phyloP scores from a whole-genome alignment of 2,888 invertebrate species.

The Caenorhabditis sp. region DNA sequence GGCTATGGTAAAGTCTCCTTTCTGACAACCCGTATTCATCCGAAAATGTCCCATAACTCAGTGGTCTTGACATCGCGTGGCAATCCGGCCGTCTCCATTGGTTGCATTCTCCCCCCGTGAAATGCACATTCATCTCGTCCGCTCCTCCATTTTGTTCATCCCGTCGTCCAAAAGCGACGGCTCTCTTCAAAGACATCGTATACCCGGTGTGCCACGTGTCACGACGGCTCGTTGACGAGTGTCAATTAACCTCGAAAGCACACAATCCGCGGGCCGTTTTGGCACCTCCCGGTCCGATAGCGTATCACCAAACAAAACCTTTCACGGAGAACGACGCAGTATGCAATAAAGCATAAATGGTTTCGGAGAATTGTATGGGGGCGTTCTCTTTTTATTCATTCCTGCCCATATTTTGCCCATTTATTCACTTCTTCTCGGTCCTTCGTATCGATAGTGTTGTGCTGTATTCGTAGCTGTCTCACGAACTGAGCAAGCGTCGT shows the following conservation, averaged over 20 bases:
- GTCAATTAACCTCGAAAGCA: constrained; percentile 37
- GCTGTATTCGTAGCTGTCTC: constrained; percentile 44
- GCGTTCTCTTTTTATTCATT: not conserved
- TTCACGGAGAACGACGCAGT: not conserved
- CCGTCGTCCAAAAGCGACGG: not conserved
- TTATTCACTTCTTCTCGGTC: constrained; percentile 1
- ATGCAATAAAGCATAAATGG: constrained; percentile 35
- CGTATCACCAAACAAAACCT: constrained; percentile 36
- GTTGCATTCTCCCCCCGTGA: constrained; percentile 1
- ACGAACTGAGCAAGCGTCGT: constrained; percentile 20
- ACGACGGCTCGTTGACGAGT: constrained; percentile 21
- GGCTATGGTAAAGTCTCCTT: too few relatives aligned
- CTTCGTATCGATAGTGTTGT: constrained; percentile 12
- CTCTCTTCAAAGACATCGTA: too few relatives aligned
- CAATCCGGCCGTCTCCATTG: constrained; percentile 3
- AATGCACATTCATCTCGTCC: not conserved
- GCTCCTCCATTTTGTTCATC: not conserved
- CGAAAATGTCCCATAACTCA: not conserved
- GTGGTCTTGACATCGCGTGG: not conserved
- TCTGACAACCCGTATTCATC: too few relatives aligned
- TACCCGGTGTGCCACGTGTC: too few relatives aligned
- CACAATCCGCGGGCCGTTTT: constrained; percentile 9
- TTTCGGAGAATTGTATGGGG: constrained; percentile 7
- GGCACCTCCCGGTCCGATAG: constrained; percentile 10
- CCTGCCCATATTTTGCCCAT: not conserved